Base-by-base conservation (phyloP, 2,797 vertebrate species). In the Liparis tanakae region DNA sequence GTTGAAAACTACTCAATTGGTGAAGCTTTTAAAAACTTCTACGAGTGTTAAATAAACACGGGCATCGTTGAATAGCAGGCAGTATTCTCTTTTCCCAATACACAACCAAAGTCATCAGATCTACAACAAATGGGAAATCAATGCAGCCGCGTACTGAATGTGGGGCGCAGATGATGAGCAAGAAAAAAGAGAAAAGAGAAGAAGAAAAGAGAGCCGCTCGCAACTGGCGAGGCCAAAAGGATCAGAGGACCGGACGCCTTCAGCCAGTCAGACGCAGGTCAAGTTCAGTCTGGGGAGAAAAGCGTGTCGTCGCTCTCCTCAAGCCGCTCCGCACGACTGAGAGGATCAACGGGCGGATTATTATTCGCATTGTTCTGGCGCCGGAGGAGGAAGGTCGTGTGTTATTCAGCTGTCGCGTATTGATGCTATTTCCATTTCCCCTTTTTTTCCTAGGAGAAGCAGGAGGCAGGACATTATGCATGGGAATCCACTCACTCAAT, bases 401-500 rank as follows among this genome's bases (percentile, higher is more conserved):
- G 1, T 82, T 77, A 51, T 64, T 81, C 58, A 58, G 25, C 17
- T 6, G 1, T 14, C 7, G 0, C 57, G 14, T 68, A 0, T 74
- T 41, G 14, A 14, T 60, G 14, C 51, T 36, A 0, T 14, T 67
- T 54, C 15, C 41, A 12, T 30, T 17, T 22, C 43, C 15, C 62
- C 66, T 74, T 78, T 30, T 30, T 30, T 30, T 30, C 74, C 13
- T 48, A 99, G 97, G 93, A 96, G 98, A 82, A 99, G 97, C 93
- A 96, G 98, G 72, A 95, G 98, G 88, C 98, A 99, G 92, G 98
- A 99, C 0, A 94, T 99, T 65, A 97, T 97, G 89, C 95, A 99
- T 70, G 98, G 98, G 82, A 99, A 99, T 84, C 97, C 98, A 67
- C 91, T 99, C 87, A 98, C 97, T 56, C 97, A 99, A 54, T 99